Evolutionary conservation across 2,888 invertebrate species (phyloP).

Genomic region (Hipparchia sbordonii): DNA sequence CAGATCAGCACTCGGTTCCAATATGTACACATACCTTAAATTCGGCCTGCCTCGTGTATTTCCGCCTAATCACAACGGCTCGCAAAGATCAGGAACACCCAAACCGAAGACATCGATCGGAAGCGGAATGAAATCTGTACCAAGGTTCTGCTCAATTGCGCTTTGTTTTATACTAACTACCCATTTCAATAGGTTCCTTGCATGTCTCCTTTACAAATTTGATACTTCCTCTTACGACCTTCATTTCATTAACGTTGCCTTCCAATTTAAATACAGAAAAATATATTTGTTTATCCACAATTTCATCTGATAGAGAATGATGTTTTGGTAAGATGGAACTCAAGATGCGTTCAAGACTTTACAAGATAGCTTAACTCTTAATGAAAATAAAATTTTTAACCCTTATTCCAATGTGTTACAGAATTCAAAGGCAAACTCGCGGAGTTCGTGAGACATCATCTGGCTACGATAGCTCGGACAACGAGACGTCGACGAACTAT

Average conservation of each 20-base stretch:
- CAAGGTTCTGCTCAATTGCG: slow-evolving; percentile 56
- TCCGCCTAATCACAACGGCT: slow-evolving; percentile 90
- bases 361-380: neutral
- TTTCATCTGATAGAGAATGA: neutral
- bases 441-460: slow-evolving; percentile 93
- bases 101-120: slow-evolving; percentile 81
- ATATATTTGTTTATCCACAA: neutral
- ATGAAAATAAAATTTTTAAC: no score
- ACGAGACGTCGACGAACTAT: slow-evolving; percentile 86
- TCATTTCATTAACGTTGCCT: neutral
- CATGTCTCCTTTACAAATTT: neutral
- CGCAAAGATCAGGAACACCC: slow-evolving; percentile 86
- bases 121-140: slow-evolving; percentile 80
- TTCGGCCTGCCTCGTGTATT: slow-evolving; percentile 96
- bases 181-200: neutral
- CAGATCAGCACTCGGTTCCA: slow-evolving; percentile 93
- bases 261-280: no score
- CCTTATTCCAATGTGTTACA: slow-evolving; percentile 46
- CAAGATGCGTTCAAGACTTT: neutral
- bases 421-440: slow-evolving; percentile 82
- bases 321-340: neutral
- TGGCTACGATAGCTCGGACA: slow-evolving; percentile 95
- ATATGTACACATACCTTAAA: slow-evolving; percentile 97
- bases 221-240: neutral
- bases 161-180: neutral